Evolutionary conservation across 2,113 vertebrate species (phyloP), one percentile per base, ranked within the genome.

Genomic region (Anarhynchus alexandrinus): DNA sequence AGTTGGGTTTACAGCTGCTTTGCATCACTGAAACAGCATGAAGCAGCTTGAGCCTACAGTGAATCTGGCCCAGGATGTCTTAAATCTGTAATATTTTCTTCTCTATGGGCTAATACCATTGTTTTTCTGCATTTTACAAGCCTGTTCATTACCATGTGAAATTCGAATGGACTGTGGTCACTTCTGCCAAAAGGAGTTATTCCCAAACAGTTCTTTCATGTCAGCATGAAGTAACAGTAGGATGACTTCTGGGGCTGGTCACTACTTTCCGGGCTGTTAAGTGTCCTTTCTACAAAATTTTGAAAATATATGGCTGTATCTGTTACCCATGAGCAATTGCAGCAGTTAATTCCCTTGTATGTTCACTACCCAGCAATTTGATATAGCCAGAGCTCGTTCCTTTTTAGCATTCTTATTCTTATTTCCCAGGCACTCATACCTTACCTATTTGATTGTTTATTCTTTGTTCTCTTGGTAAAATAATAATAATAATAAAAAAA

Each of bases 61-160:
- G 70, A 94, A 73, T 85, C 54, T 94, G 73, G 66, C 71, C 89
- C 69, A 80, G 66, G 54, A 86, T 82, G 43, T 62, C 81, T 90
- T 88, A 77, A 90, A 88, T 93, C n/a, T 86, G 69, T 62, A 94
- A 30, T 67, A 80, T 83, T 94, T 88, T 89, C 73, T 91, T 77
- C 82, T 93, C 26, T 84, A 15, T 86, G 40, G 32, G 54, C 61
- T 74, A 71, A 91, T 65, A 59, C 4, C 0, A 2, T n/a, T 91
- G 13, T 66, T 95, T 82, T 80, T 43, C 45, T 90, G 66, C 23
- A 62, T 90, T 97, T 95, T 85, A 86, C 55, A 80, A 80, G 66
- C n/a, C 29, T 82, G 12, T 66, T 90, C 73, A 47, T 91, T 90
- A 73, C 15, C 30, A 82, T 34, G 69, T 77, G 77, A 84, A 91